Evolutionary conservation across 2,113 vertebrate genomes (phyloP), one percentile per base, ranked within the genome.

Genomic region (Bufo bufo): DNA sequence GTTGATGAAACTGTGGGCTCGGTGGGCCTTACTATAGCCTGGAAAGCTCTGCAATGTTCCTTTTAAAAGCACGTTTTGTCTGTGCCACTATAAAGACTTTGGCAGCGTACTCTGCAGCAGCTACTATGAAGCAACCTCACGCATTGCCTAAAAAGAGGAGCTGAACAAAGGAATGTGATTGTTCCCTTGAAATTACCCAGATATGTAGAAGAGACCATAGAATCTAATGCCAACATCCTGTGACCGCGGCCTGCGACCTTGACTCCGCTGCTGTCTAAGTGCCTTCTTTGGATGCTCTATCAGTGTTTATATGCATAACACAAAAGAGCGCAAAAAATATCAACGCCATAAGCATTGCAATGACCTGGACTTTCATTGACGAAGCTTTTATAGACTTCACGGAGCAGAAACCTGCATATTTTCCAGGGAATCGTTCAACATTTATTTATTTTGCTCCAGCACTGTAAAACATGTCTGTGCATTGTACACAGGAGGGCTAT

Each of bases 131-230:
- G 54, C 45, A 58, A 61, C 43, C 56, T 56, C 54, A 58, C 59
- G 74, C 47, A 50, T 59, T 78, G 74, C 61, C 33, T 49, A 78
- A 85, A 61, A 77, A 10, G 1, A 77, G 11, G 47, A 33, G 9
- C 75, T 19, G 47, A 86, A 86, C 74, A 78, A 86, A 86, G 56
- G 50, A 33, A 54, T 47, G 17, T 54, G 47, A 33, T 52, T 86
- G 58, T 65, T 78, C 74, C 47, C 74, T 74, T 85, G 83, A 6
- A 23, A 85, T 16, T 49, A 63, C 56, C 43, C 45, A 33, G 3
- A 43, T 75, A 43, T 79, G 47, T 49, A 61, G 20, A 9, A 8
- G 47, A 79, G 43, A 78, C 33, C 20, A 33, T 79, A 8, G 11
- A 49, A 20, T 10, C 12, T 23, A 20, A 6, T 84, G 82, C 82